Evolutionary conservation across 2,888 invertebrate genomes (phyloP).

Genomic region (Idaea straminata): DNA sequence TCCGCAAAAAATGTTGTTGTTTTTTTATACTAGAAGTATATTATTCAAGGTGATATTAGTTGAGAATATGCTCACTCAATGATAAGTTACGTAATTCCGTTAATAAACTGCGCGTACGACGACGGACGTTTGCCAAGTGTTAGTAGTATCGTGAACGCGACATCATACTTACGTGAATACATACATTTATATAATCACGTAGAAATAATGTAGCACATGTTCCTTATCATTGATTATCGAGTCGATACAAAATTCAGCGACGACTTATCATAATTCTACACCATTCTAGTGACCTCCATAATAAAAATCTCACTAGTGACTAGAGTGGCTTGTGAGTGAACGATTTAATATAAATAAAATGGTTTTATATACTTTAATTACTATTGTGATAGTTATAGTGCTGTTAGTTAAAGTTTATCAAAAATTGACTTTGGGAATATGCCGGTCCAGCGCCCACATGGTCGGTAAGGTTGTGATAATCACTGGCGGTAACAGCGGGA

Average conservation of each 20-base stretch:
- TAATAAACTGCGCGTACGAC: slow-evolving; percentile 40
- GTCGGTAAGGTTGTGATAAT: slow-evolving; percentile 71
- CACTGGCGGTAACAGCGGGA: slow-evolving; percentile 73
- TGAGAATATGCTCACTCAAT: slow-evolving; percentile 44
- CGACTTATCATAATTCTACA: slow-evolving; percentile 18
- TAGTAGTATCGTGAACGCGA: slow-evolving; percentile 22
- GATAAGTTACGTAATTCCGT: slow-evolving; percentile 50
- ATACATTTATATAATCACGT: slow-evolving; percentile 11
- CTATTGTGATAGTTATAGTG: slow-evolving; percentile 38
- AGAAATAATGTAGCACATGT: slow-evolving; percentile 24
- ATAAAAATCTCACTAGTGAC: slow-evolving; percentile 13
- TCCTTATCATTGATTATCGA: slow-evolving; percentile 38
- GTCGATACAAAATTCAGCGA: slow-evolving; percentile 28
- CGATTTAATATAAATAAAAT: slow-evolving; percentile 28
- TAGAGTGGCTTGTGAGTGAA: background rate
- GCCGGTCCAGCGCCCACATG: slow-evolving; percentile 67
- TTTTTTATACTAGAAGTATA: slow-evolving; percentile 12
- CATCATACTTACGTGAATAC: slow-evolving; percentile 12
- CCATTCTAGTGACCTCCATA: slow-evolving; percentile 28
- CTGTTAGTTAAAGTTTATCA: slow-evolving; percentile 59
- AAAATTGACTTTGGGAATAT: slow-evolving; percentile 64
- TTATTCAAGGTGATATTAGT: slow-evolving; percentile 39
- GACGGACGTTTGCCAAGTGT: slow-evolving; percentile 49
- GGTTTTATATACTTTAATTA: slow-evolving; percentile 43
- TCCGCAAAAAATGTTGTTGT: background rate